phyloP scores from a whole-genome alignment of 1,140 invertebrate species.

The Dysdera silvatica region DNA sequence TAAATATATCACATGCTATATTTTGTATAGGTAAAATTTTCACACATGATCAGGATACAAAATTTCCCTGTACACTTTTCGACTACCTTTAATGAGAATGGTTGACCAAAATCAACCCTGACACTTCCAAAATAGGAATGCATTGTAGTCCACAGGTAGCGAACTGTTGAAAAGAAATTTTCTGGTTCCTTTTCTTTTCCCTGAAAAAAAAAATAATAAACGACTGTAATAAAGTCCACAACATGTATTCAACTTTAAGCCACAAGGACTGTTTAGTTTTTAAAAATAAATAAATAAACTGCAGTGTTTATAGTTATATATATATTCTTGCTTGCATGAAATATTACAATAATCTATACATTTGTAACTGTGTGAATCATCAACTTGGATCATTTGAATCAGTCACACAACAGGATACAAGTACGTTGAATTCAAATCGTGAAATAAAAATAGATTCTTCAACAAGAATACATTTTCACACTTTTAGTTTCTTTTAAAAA shows the following conservation, averaged over 20 bases:
- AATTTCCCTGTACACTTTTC: not conserved
- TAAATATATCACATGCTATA: not conserved
- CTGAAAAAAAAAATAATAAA: conserved; percentile 31
- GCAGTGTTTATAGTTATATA: too few relatives aligned
- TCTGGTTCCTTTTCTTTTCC: conserved; percentile 55
- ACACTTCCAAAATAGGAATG: conserved; percentile 80
- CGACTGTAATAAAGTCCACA: not conserved
- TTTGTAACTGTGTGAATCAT: too few relatives aligned
- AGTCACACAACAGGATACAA: too few relatives aligned
- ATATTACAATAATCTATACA: too few relatives aligned
- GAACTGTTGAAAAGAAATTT: conserved; percentile 72
- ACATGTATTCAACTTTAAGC: not conserved
- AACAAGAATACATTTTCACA: too few relatives aligned
- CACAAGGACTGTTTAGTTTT: not conserved
- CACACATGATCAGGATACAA: not conserved
- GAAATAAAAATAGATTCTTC: too few relatives aligned
- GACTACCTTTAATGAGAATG: conserved; percentile 68
- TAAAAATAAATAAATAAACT: not conserved
- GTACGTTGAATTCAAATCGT: too few relatives aligned
- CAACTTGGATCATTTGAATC: too few relatives aligned
- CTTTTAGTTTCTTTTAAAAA: too few relatives aligned
- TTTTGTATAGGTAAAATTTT: not conserved
- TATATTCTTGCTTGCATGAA: too few relatives aligned
- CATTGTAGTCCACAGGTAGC: conserved; percentile 71
- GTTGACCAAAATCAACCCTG: conserved; percentile 84